Percentiles rank a stretch among this genome's conserved stretches.
These are phyloP conservation scores for Dilophus febrilis DNA, from an alignment of 2,888 invertebrate genomes.

Conservation along the genomic window DNA sequence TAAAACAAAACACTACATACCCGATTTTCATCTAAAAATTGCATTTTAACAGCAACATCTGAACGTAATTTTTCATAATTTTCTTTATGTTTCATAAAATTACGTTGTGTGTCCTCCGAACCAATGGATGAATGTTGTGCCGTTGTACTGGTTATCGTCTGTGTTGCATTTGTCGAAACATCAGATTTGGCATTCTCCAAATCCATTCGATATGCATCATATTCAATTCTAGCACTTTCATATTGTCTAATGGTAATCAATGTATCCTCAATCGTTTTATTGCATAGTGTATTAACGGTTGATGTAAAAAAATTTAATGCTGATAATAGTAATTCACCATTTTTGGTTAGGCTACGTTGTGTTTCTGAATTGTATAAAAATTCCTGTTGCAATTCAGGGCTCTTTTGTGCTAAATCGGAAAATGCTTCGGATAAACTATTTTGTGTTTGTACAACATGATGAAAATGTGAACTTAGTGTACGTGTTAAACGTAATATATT, in stretches of 20 bases:
- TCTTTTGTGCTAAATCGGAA: conserved; percentile 88
- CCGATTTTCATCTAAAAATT: conserved; percentile 93
- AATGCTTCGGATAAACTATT: conserved; percentile 85
- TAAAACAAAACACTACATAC: conserved; percentile 33
- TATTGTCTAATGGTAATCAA: conserved; percentile 45
- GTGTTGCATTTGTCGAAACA: conserved; percentile 2
- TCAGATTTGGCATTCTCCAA: conserved; percentile 60
- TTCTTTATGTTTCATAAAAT: conserved; percentile 69
- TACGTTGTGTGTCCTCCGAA: conserved; percentile 63
- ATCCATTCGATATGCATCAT: conserved; percentile 94
- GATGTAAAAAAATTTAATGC: conserved; percentile 94
- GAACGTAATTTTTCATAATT: conserved; percentile 84
- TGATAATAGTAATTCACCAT: conserved; percentile 81
- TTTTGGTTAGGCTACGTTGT: conserved; percentile 79
- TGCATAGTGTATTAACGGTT: conserved; percentile 86
- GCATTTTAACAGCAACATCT: conserved; percentile 89
- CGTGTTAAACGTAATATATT: conserved; percentile 73
- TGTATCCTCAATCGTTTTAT: conserved; percentile 95
- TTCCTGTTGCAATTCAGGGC: conserved; percentile 86
- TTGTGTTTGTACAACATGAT: conserved; percentile 70
- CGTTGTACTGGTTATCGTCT: conserved; percentile 3
- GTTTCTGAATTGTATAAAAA: conserved; percentile 93
- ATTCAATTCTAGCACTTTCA: conserved; percentile 70
- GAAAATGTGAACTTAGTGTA: conserved; percentile 75
- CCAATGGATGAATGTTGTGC: conserved; percentile 30